Evolutionary conservation across 2,797 vertebrate genomes (phyloP).

Genomic region (Galagoides demidoff): DNA sequence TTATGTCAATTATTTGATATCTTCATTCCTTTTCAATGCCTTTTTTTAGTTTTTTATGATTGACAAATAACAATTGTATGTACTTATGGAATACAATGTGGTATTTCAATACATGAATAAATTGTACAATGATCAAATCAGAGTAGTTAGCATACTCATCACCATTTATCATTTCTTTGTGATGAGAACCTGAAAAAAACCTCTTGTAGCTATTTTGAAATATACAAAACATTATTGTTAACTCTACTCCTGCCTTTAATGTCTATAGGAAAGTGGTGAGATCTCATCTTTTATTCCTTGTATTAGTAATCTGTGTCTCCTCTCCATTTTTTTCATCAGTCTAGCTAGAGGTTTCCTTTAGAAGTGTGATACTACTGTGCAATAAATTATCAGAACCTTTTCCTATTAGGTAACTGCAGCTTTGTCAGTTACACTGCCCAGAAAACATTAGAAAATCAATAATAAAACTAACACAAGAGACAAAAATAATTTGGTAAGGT

Average conservation of each 20-base stretch:
- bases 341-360: no score
- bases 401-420: not conserved
- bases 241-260: not conserved
- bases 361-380: no score
- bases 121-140: not conserved
- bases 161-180: not conserved
- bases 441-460: not conserved
- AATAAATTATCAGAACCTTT: not conserved
- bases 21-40: not conserved
- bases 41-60: not conserved
- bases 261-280: no score
- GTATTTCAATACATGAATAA: not conserved
- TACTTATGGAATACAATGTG: not conserved
- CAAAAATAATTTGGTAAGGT: not conserved
- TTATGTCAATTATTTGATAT: not conserved
- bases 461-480: not conserved
- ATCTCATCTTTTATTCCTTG: no score
- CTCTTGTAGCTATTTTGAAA: not conserved
- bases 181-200: not conserved
- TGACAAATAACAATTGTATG: not conserved
- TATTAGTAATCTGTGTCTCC: no score
- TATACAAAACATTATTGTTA: not conserved
- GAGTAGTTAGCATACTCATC: not conserved
- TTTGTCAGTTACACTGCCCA: not conserved
- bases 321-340: no score